Evolutionary conservation across 2,888 invertebrate genomes (phyloP).

Genomic region (Diaperis boleti): DNA sequence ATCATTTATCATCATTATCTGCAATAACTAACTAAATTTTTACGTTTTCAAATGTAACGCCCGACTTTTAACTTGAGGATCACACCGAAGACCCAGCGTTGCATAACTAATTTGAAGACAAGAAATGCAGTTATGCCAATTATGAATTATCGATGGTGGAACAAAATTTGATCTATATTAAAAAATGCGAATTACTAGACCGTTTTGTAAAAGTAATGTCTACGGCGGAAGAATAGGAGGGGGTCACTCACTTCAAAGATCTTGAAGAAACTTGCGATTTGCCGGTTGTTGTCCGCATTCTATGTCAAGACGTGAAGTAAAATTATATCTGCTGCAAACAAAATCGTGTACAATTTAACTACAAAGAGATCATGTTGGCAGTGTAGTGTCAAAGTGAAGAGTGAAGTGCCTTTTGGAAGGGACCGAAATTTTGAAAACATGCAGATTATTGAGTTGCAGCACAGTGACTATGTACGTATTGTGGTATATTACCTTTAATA

Average conservation of each 20-base stretch:
- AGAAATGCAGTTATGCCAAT: slow-evolving; percentile 16
- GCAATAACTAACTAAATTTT: too few species aligned
- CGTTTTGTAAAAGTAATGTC: slow-evolving; percentile 35
- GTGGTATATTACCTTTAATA: too few species aligned
- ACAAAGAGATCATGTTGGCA: slow-evolving; percentile 4
- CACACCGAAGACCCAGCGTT: neutral
- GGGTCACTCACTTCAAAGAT: slow-evolving; percentile 44
- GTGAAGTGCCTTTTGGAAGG: slow-evolving; percentile 6
- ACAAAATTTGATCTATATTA: slow-evolving; percentile 23
- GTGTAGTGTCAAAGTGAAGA: slow-evolving; percentile 2
- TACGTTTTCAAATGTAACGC: too few species aligned
- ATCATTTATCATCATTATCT: neutral
- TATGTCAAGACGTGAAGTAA: slow-evolving; percentile 41
- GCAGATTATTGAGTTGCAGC: slow-evolving; percentile 61
- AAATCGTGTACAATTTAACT: slow-evolving; percentile 19
- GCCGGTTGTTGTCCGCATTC: slow-evolving; percentile 52
- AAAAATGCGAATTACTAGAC: slow-evolving; percentile 32
- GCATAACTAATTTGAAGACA: slow-evolving; percentile 15
- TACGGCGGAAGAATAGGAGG: slow-evolving; percentile 36
- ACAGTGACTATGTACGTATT: slow-evolving; percentile 59
- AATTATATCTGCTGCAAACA: slow-evolving; percentile 29
- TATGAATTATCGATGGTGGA: slow-evolving; percentile 27
- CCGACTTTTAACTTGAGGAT: too few species aligned
- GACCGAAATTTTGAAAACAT: slow-evolving; percentile 46
- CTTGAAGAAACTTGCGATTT: slow-evolving; percentile 46